These are phyloP conservation scores for Sinohyriopsis cumingii DNA, from an alignment of 2,888 invertebrate species.

Conservation along the genomic window DNA sequence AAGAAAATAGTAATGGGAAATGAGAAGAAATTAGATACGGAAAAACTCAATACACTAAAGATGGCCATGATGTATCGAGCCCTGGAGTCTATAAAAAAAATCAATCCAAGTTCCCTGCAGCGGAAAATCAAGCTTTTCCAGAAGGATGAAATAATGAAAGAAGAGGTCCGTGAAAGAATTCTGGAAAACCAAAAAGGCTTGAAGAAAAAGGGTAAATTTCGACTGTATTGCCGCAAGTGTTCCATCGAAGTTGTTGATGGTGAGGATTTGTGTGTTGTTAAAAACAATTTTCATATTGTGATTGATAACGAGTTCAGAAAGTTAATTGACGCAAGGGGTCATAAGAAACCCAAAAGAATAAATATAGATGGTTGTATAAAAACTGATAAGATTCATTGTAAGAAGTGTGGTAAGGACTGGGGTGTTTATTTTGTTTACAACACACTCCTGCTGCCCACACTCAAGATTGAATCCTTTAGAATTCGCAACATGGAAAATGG, in stretches of 20 bases:
- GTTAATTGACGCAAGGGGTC: conserved; percentile 15
- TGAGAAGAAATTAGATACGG: conserved; percentile 17
- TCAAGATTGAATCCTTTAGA: conserved; percentile 20
- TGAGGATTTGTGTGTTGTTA: conserved; percentile 20
- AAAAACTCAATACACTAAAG: conserved; percentile 26
- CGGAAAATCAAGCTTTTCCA: too few species aligned
- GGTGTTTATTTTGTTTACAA: conserved; percentile 22
- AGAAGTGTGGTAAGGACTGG: conserved; percentile 30
- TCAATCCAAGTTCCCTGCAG: too few species aligned
- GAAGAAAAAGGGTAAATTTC: conserved; percentile 13
- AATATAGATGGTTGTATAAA: conserved; percentile 26
- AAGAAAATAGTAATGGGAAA: conserved; percentile 17
- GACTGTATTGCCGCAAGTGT: conserved; percentile 23
- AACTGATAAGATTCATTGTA: conserved; percentile 29
- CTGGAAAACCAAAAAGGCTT: conserved; percentile 9
- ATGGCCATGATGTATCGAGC: conserved; percentile 30
- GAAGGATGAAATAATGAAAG: not conserved
- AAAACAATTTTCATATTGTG: conserved; percentile 16
- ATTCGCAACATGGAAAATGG: conserved; percentile 13
- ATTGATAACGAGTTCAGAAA: conserved; percentile 19
- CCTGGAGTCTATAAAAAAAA: conserved; percentile 1
- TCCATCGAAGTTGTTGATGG: conserved; percentile 12
- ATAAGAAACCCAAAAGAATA: conserved; percentile 17
- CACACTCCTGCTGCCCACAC: conserved; percentile 12
- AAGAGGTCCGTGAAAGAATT: conserved; percentile 13